phyloP scores from a whole-genome alignment of 2,888 invertebrate species.

The Mantis religiosa region DNA sequence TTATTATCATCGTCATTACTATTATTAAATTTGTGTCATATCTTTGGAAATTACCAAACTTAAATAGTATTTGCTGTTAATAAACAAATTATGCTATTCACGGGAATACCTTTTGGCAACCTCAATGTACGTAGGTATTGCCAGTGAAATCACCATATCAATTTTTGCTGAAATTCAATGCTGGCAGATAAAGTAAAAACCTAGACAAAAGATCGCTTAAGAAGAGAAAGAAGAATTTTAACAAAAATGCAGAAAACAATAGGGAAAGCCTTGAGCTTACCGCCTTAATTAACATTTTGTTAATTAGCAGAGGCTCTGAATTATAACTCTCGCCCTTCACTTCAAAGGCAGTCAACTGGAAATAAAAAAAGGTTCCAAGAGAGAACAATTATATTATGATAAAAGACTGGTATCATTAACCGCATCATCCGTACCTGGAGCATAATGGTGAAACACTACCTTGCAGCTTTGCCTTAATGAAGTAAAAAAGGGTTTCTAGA shows the following conservation, averaged over 20 bases:
- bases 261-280: neutral
- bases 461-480: neutral
- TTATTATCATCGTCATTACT: too few relatives aligned
- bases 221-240: neutral
- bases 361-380: neutral
- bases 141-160: too few relatives aligned
- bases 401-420: neutral
- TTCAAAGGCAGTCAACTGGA: neutral
- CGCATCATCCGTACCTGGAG: neutral
- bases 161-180: neutral
- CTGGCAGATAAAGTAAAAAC: neutral
- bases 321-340: neutral
- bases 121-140: too few relatives aligned
- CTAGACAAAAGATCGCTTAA: neutral
- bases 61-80: too few relatives aligned
- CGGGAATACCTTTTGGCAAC: too few relatives aligned
- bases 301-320: neutral
- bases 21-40: too few relatives aligned
- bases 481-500: neutral
- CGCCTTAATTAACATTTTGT: neutral
- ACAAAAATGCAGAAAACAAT: neutral
- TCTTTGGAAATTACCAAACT: too few relatives aligned
- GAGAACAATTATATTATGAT: neutral
- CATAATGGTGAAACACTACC: neutral
- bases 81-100: too few relatives aligned